phyloP scores from a whole-genome alignment of 2,797 vertebrate species.

The Staurois parvus region DNA sequence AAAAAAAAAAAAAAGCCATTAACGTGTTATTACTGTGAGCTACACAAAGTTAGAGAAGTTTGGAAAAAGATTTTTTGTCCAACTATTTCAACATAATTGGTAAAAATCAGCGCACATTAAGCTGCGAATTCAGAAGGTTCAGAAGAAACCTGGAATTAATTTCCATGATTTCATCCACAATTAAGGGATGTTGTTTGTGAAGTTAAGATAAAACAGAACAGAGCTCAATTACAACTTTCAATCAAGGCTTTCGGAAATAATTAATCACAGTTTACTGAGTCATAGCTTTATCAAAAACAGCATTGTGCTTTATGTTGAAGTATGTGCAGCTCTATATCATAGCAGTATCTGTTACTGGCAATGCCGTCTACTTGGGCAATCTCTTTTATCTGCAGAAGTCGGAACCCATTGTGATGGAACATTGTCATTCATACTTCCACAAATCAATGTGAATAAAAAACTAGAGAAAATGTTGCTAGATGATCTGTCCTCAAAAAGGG shows the following conservation, averaged over 20 bases:
- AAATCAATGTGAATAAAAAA: background rate
- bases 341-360: background rate
- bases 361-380: background rate
- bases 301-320: background rate
- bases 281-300: conserved; percentile 23
- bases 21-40: too few species aligned
- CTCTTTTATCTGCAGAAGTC: background rate
- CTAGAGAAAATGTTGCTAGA: background rate
- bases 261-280: conserved; percentile 46
- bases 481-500: background rate
- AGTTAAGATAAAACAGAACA: conserved; percentile 47
- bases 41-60: conserved; percentile 7
- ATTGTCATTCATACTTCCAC: background rate
- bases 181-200: conserved; percentile 51
- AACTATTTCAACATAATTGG: conserved; percentile 31
- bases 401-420: background rate
- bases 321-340: background rate
- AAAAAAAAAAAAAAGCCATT: too few species aligned
- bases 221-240: conserved; percentile 45
- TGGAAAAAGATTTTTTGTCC: background rate
- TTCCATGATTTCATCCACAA: conserved; percentile 50
- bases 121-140: background rate
- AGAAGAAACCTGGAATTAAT: conserved; percentile 46
- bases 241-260: conserved; percentile 43
- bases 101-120: conserved; percentile 27